These are phyloP conservation scores for Acromyrmex heyeri DNA, from an alignment of 1,140 invertebrate genomes.

Conservation along the genomic window DNA sequence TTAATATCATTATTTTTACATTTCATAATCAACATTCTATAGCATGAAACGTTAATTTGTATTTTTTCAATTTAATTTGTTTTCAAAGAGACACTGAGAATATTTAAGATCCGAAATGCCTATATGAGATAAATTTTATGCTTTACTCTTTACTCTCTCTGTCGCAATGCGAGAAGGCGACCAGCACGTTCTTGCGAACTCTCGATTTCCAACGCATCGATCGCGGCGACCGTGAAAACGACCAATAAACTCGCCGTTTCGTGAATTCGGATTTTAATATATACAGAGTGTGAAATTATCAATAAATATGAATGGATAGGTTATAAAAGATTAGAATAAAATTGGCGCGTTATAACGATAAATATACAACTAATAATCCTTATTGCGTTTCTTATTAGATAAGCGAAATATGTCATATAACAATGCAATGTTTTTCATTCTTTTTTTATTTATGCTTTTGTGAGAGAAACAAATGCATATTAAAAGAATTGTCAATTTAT, in stretches of 20 bases:
- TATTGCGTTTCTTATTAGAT: neutral
- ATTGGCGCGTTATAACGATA: neutral
- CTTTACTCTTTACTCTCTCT: slow-evolving; percentile 8
- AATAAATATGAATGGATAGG: neutral
- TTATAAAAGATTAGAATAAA: neutral
- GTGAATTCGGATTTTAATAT: slow-evolving; percentile 20
- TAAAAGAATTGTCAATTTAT: slow-evolving; percentile 2
- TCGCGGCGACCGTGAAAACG: slow-evolving; percentile 53
- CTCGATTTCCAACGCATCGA: slow-evolving; percentile 66
- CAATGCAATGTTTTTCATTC: neutral
- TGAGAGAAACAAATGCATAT: neutral
- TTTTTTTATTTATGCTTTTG: neutral
- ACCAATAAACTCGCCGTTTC: slow-evolving; percentile 14
- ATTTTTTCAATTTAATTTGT: slow-evolving; percentile 16
- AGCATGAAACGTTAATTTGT: slow-evolving; percentile 3
- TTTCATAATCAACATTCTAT: neutral
- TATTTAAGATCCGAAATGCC: neutral
- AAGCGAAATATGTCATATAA: neutral
- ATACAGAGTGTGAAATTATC: neutral
- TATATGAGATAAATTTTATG: slow-evolving; percentile 27
- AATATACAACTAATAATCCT: neutral
- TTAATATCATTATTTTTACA: neutral
- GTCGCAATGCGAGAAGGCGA: slow-evolving; percentile 26
- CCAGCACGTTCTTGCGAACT: slow-evolving; percentile 55
- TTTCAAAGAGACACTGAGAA: neutral